Conservation (phyloP, 2,888 invertebrate species). For the Amblyjoppa fuscipennis region DNA sequence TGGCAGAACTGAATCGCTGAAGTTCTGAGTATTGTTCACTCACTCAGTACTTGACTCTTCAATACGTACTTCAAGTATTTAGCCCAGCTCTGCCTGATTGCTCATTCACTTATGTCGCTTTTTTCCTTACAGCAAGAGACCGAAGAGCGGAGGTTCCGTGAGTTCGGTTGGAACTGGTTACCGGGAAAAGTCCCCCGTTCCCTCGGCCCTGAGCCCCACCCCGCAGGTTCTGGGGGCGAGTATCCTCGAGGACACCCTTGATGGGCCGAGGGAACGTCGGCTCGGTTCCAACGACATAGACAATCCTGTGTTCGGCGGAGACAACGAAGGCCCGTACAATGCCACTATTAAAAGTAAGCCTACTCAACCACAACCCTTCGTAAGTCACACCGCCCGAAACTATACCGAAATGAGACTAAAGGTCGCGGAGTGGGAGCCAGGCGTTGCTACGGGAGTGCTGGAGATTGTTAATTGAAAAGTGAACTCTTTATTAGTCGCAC, state of each 20-base stretch:
- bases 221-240: constrained; percentile 87
- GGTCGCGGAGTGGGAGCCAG: no score
- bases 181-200: constrained; percentile 82
- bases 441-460: no score
- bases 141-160: constrained; percentile 81
- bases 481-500: no score
- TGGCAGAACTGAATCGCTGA: no score
- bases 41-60: no score
- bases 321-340: constrained; percentile 84
- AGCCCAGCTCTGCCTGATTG: background rate
- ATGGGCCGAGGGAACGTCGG: constrained; percentile 84
- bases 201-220: constrained; percentile 80
- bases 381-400: no score
- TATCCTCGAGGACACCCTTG: constrained; percentile 84
- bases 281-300: constrained; percentile 85
- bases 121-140: constrained; percentile 77
- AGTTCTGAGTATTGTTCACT: no score
- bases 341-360: constrained; percentile 88
- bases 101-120: background rate
- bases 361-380: background rate
- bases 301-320: constrained; percentile 84
- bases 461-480: no score
- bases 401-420: no score
- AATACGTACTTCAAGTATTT: no score
- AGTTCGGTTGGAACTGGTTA: constrained; percentile 83